Evolutionary conservation across 2,113 vertebrate species (phyloP).

Genomic region (Trichomycterus rosablanca): DNA sequence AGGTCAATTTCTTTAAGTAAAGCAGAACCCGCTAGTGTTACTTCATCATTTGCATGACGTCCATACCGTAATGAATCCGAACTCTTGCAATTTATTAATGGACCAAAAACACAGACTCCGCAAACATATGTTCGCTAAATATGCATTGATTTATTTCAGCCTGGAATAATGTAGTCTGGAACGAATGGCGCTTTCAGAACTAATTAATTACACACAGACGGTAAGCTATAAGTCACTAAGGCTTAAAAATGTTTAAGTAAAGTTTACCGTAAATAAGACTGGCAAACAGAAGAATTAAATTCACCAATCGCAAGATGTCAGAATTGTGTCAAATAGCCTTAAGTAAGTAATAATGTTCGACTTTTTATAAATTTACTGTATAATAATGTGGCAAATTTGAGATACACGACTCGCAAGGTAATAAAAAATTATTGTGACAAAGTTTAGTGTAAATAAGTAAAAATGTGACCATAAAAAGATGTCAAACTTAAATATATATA

Average conservation of each 20-base stretch:
- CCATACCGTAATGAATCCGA: constrained; percentile 68
- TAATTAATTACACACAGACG: constrained; percentile 60
- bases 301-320: too few species aligned
- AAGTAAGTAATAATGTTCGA: too few species aligned
- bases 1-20: constrained; percentile 70
- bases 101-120: constrained; percentile 56
- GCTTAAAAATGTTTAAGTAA: constrained; percentile 51
- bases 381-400: too few species aligned
- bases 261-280: constrained; percentile 31
- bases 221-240: constrained; percentile 54
- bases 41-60: constrained; percentile 67
- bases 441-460: too few species aligned
- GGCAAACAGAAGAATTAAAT: too few species aligned
- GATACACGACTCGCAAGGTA: too few species aligned
- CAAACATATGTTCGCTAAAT: constrained; percentile 69
- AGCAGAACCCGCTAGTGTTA: constrained; percentile 59
- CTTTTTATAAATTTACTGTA: too few species aligned
- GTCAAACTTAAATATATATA: too few species aligned
- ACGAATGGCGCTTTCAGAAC: constrained; percentile 57
- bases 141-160: constrained; percentile 69
- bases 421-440: too few species aligned
- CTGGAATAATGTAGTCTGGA: constrained; percentile 59
- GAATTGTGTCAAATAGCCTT: too few species aligned
- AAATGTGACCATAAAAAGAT: too few species aligned
- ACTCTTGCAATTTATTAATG: constrained; percentile 74